Conservation (phyloP, 2,888 invertebrate species). For the Philhelius pedissequus region DNA sequence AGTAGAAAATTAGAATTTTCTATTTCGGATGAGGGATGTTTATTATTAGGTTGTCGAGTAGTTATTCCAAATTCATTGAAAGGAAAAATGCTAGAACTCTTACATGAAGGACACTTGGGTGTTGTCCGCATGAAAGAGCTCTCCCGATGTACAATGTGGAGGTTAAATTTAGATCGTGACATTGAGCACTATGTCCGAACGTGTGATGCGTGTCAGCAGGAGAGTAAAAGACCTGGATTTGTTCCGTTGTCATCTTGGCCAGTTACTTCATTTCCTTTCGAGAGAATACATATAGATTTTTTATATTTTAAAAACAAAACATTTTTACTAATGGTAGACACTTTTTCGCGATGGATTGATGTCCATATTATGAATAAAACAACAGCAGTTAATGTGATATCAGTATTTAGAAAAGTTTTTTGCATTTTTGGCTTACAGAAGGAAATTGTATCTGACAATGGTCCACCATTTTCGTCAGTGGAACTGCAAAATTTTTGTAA, state of each 20-base stretch:
- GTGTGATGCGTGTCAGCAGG: conserved; percentile 4
- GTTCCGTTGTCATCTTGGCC: neutral
- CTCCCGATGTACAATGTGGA: neutral
- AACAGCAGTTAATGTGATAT: neutral
- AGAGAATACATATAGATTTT: conserved; percentile 17
- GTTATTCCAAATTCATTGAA: neutral
- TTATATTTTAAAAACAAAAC: neutral
- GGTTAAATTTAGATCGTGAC: conserved; percentile 8
- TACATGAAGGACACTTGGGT: neutral
- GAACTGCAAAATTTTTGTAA: conserved; percentile 4
- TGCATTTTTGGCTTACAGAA: neutral
- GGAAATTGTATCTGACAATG: conserved; percentile 8
- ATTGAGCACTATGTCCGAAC: conserved; percentile 2
- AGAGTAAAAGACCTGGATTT: neutral
- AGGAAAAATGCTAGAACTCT: neutral
- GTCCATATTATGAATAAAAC: conserved; percentile 9
- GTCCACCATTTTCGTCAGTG: neutral
- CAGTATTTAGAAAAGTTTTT: neutral
- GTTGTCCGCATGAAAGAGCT: neutral
- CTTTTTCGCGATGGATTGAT: neutral
- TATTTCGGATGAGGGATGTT: neutral
- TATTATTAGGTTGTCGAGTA: neutral
- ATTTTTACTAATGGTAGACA: conserved; percentile 5
- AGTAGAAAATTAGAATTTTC: neutral
- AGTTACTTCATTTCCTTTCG: neutral